phyloP scores from a whole-genome alignment of 92 coral and sea anemone genomes.

The Montipora capitata region DNA sequence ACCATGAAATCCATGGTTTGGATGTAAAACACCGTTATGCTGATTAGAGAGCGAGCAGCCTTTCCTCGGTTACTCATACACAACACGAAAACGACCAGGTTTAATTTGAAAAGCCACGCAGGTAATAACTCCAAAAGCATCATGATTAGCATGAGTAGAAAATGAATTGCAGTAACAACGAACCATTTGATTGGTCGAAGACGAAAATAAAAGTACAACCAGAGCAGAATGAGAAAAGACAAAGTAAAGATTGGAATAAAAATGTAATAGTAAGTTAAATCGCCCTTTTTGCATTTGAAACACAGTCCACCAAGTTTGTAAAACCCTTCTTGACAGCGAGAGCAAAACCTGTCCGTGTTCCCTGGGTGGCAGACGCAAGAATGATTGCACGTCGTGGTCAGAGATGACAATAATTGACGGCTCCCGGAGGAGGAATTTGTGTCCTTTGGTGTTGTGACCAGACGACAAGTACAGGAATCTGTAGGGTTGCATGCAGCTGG shows the following conservation, averaged over 20 bases:
- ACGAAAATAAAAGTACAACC: constrained; percentile 50
- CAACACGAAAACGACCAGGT: constrained; percentile 66
- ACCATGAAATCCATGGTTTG: constrained; percentile 85
- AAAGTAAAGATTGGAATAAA: constrained; percentile 60
- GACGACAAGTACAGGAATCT: constrained; percentile 58
- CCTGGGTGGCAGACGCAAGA: constrained; percentile 70
- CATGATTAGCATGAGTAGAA: constrained; percentile 55
- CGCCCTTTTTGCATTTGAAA: constrained; percentile 52
- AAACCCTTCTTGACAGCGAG: constrained; percentile 65
- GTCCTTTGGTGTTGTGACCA: neutral
- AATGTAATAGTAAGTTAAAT: constrained; percentile 36
- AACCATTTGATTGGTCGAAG: constrained; percentile 56
- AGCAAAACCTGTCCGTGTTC: constrained; percentile 76
- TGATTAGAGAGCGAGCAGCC: constrained; percentile 51
- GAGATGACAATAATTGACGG: constrained; percentile 19
- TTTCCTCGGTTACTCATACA: constrained; percentile 67
- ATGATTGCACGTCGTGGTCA: constrained; percentile 48
- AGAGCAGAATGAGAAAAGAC: constrained; percentile 54
- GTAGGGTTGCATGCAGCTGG: constrained; percentile 70
- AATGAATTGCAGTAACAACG: constrained; percentile 53
- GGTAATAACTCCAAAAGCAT: constrained; percentile 73
- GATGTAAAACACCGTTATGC: constrained; percentile 79
- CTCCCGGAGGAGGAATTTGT: neutral
- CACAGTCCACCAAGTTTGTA: constrained; percentile 76
- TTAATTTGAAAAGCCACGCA: constrained; percentile 73